Conservation (phyloP, 2,797 vertebrate genomes). For the Sebastolobus alascanus region DNA sequence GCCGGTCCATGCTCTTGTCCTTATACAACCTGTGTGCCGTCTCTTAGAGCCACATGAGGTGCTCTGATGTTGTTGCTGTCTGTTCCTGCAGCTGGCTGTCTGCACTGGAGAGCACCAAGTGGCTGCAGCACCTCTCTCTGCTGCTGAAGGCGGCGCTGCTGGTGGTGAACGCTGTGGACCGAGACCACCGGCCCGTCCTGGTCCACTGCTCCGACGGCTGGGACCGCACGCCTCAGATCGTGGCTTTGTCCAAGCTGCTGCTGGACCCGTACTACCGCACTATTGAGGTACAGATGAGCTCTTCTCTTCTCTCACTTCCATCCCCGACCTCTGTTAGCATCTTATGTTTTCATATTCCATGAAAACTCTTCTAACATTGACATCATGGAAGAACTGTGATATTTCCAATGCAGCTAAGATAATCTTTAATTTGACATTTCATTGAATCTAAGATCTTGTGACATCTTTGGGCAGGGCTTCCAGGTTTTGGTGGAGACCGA, state of each 20-base stretch:
- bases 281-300: conserved; percentile 88
- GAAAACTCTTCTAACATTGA: background rate
- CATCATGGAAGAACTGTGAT: background rate
- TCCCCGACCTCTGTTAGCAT: background rate
- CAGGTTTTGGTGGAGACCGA: conserved; percentile 97
- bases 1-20: background rate
- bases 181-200: conserved; percentile 94
- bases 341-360: background rate
- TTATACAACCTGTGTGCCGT: background rate
- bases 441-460: background rate
- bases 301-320: background rate
- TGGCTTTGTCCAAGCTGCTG: conserved; percentile 94
- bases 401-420: background rate
- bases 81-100: conserved; percentile 93
- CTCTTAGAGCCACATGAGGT: background rate
- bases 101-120: conserved; percentile 97
- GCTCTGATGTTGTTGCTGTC: conserved; percentile 3
- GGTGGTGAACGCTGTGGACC: conserved; percentile 93
- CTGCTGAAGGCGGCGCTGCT: conserved; percentile 94
- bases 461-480: conserved; percentile 86
- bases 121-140: conserved; percentile 97
- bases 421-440: background rate
- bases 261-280: conserved; percentile 98
- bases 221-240: conserved; percentile 98
- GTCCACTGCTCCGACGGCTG: conserved; percentile 98